phyloP scores from a whole-genome alignment of 2,113 vertebrate species.

The Zapornia atra region DNA sequence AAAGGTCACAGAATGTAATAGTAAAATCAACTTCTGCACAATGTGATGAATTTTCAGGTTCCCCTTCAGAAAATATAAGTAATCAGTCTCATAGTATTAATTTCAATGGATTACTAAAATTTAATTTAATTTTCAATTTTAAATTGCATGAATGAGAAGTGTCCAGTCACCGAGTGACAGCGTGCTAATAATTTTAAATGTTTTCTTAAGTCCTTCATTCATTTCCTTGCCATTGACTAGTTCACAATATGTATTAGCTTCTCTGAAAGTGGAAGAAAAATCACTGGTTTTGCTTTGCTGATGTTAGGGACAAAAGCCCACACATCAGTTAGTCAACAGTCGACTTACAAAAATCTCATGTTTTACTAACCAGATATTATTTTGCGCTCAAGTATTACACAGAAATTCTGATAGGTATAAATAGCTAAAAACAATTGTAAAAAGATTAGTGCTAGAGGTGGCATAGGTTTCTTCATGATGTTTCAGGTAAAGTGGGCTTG shows the following conservation, averaged over 20 bases:
- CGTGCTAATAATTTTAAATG: background rate
- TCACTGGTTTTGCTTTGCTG: background rate
- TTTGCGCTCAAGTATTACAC: background rate
- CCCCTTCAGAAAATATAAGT: background rate
- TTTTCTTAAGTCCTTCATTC: background rate
- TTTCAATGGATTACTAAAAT: background rate
- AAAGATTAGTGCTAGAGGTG: background rate
- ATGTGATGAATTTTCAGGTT: background rate
- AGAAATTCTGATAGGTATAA: background rate
- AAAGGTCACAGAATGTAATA: background rate
- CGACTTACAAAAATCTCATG: background rate
- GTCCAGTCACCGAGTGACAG: background rate
- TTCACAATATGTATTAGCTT: background rate
- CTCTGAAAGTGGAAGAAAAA: background rate
- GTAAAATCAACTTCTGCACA: background rate
- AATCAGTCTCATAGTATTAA: background rate
- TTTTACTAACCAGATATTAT: background rate
- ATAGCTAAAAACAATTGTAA: background rate
- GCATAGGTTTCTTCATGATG: background rate
- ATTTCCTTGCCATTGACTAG: background rate
- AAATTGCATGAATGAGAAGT: background rate
- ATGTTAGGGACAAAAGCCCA: background rate
- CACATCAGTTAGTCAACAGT: background rate
- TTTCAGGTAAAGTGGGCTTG: background rate
- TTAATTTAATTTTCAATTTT: background rate